Evolutionary conservation across 2,888 invertebrate species (phyloP), one percentile per base, ranked within the genome.

Genomic region (Itoplectis maculator): DNA sequence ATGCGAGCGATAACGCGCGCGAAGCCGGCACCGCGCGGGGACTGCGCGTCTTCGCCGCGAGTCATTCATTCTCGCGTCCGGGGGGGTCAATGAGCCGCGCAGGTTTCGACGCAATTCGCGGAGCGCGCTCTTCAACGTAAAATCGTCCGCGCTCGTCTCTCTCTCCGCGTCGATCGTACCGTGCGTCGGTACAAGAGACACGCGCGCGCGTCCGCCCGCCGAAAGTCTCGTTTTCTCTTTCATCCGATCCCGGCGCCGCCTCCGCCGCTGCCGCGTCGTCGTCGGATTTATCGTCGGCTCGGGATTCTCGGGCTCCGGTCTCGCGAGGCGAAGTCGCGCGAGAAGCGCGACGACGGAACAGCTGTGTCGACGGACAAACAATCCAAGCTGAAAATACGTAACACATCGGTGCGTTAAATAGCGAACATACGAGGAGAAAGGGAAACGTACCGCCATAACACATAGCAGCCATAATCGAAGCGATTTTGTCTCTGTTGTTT

Each of bases 371-470:
- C 68, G 59, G n/a, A 23, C 35, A n/a, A 61, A 61, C n/a, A 59
- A 59, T n/a, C n/a, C 15, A 29, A 29, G 47, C 35, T 47, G 56
- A 65, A 65, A 66, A 18, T 54, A 45, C 63, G 54, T 23, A 78
- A 23, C 20, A 59, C 7, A 68, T 59, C 54, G n/a, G n/a, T 47
- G 47, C 15, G n/a, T 29, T 29, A 40, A 79, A 49, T 45, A 76
- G 45, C 70, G 70, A n/a, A n/a, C n/a, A 77, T 72, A 79, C 47
- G 75, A 78, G 20, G 13, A 42, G 65, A 37, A 75, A 82, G 75
- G 78, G 82, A 86, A 88, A 90, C 91, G 78, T 92, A 92, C 92
- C 92, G 84, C 89, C 89, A 85, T 88, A 92, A 88, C 91, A 91
- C 84, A 90, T 87, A 87, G 90, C 88, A 87, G 92, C 92, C 92